These are phyloP conservation scores for Drosophila meridionalis DNA, from an alignment of 2,888 invertebrate species.

Conservation along the genomic window DNA sequence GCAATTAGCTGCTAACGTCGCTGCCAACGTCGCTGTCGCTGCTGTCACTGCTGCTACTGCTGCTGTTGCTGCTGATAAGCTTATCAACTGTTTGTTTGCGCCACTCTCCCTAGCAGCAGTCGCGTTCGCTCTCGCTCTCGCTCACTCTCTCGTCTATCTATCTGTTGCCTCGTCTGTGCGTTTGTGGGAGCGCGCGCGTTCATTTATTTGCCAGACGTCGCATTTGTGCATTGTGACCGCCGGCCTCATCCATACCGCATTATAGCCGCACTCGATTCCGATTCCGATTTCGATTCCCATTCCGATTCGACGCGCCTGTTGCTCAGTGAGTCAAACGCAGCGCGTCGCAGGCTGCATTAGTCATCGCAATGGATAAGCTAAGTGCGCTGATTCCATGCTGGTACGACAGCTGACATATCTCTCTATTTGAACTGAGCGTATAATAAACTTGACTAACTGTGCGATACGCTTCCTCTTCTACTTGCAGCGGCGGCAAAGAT, in stretches of 20 bases:
- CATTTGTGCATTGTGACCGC: slow-evolving; percentile 37
- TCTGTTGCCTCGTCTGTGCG: slow-evolving; percentile 1
- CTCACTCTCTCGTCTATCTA: slow-evolving; percentile 1
- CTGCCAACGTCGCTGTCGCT: not conserved
- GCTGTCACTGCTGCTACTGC: slow-evolving; percentile 5
- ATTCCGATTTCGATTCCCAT: slow-evolving; percentile 17
- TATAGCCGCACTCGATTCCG: slow-evolving; percentile 21
- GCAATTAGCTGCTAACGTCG: slow-evolving; percentile 28
- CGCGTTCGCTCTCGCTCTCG: not conserved
- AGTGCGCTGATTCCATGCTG: slow-evolving; percentile 70
- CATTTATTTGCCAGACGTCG: slow-evolving; percentile 52
- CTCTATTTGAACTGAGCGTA: not conserved
- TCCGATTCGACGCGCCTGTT: slow-evolving; percentile 16
- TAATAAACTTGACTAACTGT: not conserved
- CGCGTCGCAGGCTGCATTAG: slow-evolving; percentile 57
- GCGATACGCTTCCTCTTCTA: not conserved
- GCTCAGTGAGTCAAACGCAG: slow-evolving; percentile 33
- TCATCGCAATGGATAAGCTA: slow-evolving; percentile 68
- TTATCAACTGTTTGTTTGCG: slow-evolving; percentile 64
- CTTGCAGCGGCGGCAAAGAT: slow-evolving; percentile 74
- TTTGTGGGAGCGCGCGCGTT: slow-evolving; percentile 35
- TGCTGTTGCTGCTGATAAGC: slow-evolving; percentile 64
- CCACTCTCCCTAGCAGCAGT: not conserved
- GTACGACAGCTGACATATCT: slow-evolving; percentile 33
- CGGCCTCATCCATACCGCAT: slow-evolving; percentile 17